phyloP scores from a whole-genome alignment of 2,888 invertebrate genomes.

The Ophion slaviceki region DNA sequence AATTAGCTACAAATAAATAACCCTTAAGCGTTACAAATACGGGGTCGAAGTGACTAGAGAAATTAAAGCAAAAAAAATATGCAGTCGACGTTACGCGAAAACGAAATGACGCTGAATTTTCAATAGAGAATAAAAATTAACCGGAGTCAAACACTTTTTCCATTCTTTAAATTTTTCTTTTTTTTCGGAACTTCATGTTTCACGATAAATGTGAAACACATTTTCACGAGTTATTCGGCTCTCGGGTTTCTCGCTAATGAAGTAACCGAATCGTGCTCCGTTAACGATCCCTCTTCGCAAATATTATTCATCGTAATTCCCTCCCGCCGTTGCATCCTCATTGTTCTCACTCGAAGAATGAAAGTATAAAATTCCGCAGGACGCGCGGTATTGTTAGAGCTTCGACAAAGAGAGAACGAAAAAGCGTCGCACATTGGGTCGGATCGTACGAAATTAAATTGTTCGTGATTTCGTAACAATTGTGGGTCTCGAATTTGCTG shows the following conservation, averaged over 20 bases:
- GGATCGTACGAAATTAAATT: background rate
- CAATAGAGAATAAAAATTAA: background rate
- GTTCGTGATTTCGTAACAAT: background rate
- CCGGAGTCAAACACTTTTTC: background rate
- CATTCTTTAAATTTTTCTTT: background rate
- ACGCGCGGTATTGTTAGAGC: constrained; percentile 11
- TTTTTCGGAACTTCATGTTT: background rate
- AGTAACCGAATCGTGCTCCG: constrained; percentile 42
- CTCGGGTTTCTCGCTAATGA: constrained; percentile 33
- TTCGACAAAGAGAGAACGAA: background rate
- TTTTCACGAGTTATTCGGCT: background rate
- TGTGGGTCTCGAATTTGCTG: background rate
- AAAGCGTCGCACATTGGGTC: background rate
- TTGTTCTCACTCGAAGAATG: constrained; percentile 19
- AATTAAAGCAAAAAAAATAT: background rate
- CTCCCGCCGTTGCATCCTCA: constrained; percentile 12
- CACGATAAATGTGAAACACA: background rate
- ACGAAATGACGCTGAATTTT: background rate
- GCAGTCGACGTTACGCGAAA: background rate
- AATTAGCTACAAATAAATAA: no score
- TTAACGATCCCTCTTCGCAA: constrained; percentile 31
- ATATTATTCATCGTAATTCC: constrained; percentile 45
- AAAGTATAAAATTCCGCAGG: background rate
- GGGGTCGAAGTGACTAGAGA: background rate
- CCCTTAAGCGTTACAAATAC: background rate